These are phyloP conservation scores for Channallabes apus DNA, from an alignment of 2,797 vertebrate species.

Conservation along the genomic window DNA sequence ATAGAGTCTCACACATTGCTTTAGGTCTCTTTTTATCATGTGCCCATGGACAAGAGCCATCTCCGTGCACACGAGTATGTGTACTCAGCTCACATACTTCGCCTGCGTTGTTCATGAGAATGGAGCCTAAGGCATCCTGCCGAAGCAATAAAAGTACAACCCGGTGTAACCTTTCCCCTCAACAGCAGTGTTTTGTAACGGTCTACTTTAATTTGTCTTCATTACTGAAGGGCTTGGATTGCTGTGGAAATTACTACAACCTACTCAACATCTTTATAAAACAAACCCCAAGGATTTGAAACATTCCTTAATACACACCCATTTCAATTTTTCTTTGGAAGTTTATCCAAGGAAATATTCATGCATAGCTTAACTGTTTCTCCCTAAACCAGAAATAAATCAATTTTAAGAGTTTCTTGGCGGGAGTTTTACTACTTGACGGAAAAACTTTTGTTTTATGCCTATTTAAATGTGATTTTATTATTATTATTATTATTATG, in stretches of 20 bases:
- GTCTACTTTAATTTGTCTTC: constrained; percentile 36
- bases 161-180: constrained; percentile 11
- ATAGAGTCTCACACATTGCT: constrained; percentile 5
- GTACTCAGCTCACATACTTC: constrained; percentile 44
- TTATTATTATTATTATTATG: no score
- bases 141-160: constrained; percentile 2
- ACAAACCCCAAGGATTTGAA: constrained; percentile 40
- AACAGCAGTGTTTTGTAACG: constrained; percentile 14
- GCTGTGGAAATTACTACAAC: constrained; percentile 22
- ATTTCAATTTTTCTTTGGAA: constrained; percentile 55
- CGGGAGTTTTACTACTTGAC: neutral
- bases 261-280: neutral
- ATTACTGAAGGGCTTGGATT: constrained; percentile 27
- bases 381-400: neutral
- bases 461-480: constrained; percentile 30
- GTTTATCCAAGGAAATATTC: constrained; percentile 34
- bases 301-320: constrained; percentile 51
- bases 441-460: neutral
- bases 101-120: constrained; percentile 29
- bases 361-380: constrained; percentile 13
- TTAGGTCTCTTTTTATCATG: neutral
- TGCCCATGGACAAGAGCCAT: constrained; percentile 42
- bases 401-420: constrained; percentile 29
- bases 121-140: constrained; percentile 41
- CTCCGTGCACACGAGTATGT: constrained; percentile 58